phyloP scores from a whole-genome alignment of 2,113 vertebrate genomes.

The Enhydra lutris region DNA sequence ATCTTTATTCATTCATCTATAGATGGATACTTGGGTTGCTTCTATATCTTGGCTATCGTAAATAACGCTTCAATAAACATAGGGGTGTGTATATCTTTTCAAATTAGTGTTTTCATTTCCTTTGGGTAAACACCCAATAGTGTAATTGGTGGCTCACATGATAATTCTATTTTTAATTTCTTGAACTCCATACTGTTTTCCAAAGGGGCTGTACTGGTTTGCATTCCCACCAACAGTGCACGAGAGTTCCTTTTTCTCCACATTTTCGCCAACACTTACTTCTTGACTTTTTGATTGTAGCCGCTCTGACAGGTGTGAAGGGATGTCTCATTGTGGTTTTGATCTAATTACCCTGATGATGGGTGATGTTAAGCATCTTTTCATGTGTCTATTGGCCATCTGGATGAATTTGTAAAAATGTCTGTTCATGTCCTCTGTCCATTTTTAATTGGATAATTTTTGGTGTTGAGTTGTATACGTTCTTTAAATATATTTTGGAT shows the following conservation, averaged over 20 bases:
- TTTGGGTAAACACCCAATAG: not conserved
- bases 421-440: not conserved
- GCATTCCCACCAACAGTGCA: not conserved
- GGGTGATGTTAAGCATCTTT: not conserved
- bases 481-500: not conserved
- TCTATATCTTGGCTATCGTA: not conserved
- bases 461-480: not conserved
- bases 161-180: not conserved
- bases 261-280: not conserved
- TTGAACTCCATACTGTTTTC: not conserved
- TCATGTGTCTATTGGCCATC: not conserved
- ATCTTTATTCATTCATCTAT: not conserved
- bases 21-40: not conserved
- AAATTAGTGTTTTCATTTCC: not conserved
- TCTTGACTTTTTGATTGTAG: not conserved
- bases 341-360: not conserved
- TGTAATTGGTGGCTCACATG: not conserved
- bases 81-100: not conserved
- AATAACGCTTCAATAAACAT: not conserved
- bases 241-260: not conserved
- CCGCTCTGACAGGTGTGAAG: not conserved
- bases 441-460: not conserved
- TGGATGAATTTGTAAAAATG: not conserved
- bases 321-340: not conserved
- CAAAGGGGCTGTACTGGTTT: not conserved